Evolutionary conservation across 2,888 invertebrate species (phyloP), one percentile per base, ranked within the genome.

Genomic region (Polymixis lichenea): DNA sequence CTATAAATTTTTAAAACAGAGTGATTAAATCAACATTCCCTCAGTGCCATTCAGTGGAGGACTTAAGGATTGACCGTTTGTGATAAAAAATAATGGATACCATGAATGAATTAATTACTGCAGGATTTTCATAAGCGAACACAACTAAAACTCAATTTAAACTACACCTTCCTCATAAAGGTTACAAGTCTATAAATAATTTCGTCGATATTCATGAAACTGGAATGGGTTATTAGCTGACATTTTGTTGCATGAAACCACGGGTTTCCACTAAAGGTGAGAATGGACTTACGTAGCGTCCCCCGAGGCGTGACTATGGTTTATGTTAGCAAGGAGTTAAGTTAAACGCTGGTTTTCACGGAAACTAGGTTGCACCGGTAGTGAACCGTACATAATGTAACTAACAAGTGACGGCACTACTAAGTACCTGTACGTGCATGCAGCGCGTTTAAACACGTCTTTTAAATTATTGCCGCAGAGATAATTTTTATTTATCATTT

Each of bases 301-400:
- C 76, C 83, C 65, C 69, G 80, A 76, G 87, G 75, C 75, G 78
- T 73, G 75, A 84, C 78, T 75, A 82, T 85, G 69, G 81, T 85
- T 87, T 87, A 87, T 85, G 77, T 85, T 78, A 32, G 22, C 76
- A 82, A 85, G 81, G 78, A 80, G 83, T 85, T 87, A 82, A 78
- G 80, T 87, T 85, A 77, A 87, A 80, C 83, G 82, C 70, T 65
- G 65, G 67, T 75, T 60, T 80, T 77, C 80, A 74, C 70, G 73
- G 70, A 83, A 84, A 88, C 85, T 88, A 79, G 88, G 87, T 86
- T 86, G 87, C 88, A 75, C 78, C 72, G 73, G 74, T 72, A 78
- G 77, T 80, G 78, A 75, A 66, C 77, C 64, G 74, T 84, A 64
- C 60, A 70, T 83, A 78, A 84, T 79, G 75, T 78, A 82, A 65